A percentile compares a stretch with the other conserved stretches of the same genome.
Conservation (phyloP, 2,888 invertebrate genomes). For the Pasiphila rectangulata region DNA sequence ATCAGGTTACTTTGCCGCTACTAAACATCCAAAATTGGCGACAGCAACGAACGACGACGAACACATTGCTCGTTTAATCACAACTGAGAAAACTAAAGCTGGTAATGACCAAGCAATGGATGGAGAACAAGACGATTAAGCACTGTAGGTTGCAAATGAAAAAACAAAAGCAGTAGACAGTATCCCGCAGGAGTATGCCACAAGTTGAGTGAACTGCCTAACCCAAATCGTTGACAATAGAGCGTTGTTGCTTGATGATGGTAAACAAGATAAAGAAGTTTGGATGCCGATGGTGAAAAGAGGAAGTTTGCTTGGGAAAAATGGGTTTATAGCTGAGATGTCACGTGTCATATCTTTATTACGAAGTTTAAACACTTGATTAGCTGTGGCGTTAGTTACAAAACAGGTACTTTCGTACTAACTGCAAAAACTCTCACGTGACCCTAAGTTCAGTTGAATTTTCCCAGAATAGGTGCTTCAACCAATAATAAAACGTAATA, state of each 20-base stretch:
- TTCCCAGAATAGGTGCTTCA: no score
- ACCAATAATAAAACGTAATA: no score
- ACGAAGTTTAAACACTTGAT: neutral
- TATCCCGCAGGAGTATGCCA: slow-evolving; percentile 64
- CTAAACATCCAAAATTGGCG: slow-evolving; percentile 27
- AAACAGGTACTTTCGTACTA: no score
- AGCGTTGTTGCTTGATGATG: slow-evolving; percentile 65
- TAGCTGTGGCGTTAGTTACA: no score
- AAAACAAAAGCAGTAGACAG: slow-evolving; percentile 38
- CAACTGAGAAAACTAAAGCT: neutral
- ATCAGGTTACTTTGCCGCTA: slow-evolving; percentile 59
- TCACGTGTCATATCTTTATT: slow-evolving; percentile 9
- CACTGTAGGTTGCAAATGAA: slow-evolving; percentile 17
- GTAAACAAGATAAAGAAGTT: slow-evolving; percentile 49
- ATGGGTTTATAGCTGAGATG: slow-evolving; percentile 26
- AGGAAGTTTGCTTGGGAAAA: slow-evolving; percentile 30
- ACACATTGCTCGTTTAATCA: slow-evolving; percentile 38
- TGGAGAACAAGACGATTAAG: slow-evolving; percentile 16
- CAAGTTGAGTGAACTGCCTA: slow-evolving; percentile 75
- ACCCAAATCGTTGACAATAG: slow-evolving; percentile 72
- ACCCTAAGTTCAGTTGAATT: no score
- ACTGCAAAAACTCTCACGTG: no score
- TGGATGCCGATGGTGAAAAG: slow-evolving; percentile 36
- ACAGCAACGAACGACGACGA: slow-evolving; percentile 1
- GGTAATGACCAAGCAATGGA: slow-evolving; percentile 41